Conservation (phyloP, 2,888 invertebrate genomes). For the Mythimna pallens region DNA sequence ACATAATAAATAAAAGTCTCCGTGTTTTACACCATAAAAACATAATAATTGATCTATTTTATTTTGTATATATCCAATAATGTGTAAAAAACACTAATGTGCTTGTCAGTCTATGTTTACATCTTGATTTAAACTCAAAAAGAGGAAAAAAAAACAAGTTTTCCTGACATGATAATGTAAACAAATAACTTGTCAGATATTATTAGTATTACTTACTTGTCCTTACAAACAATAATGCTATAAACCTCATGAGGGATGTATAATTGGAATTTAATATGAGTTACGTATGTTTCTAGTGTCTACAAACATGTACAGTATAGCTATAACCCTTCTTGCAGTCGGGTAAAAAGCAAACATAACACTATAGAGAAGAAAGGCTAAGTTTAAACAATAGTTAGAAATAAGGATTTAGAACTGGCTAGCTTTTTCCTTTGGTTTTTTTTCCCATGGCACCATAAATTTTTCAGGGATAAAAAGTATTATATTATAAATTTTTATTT, state of each 20-base stretch:
- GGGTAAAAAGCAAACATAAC: too few species aligned
- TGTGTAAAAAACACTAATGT: not conserved
- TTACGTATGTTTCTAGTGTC: not conserved
- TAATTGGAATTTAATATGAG: not conserved
- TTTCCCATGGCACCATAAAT: too few species aligned
- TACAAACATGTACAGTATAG: not conserved
- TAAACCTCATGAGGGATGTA: constrained; percentile 21
- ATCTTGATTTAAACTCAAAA: not conserved
- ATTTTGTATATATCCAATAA: not conserved
- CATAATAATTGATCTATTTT: too few species aligned
- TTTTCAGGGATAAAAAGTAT: too few species aligned
- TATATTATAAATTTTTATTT: too few species aligned
- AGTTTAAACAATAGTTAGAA: too few species aligned
- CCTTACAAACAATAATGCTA: constrained; percentile 17
- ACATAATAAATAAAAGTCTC: too few species aligned
- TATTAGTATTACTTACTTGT: not conserved
- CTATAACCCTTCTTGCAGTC: too few species aligned
- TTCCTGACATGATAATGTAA: not conserved
- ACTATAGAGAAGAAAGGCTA: too few species aligned
- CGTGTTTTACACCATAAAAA: not conserved
- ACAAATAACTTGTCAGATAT: constrained; percentile 2
- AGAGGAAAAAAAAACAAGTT: not conserved
- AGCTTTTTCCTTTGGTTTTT: too few species aligned
- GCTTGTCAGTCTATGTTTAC: not conserved
- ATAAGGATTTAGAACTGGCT: too few species aligned